Base-by-base conservation (phyloP, 2,797 vertebrate genomes). In the Anguilla obscura region DNA sequence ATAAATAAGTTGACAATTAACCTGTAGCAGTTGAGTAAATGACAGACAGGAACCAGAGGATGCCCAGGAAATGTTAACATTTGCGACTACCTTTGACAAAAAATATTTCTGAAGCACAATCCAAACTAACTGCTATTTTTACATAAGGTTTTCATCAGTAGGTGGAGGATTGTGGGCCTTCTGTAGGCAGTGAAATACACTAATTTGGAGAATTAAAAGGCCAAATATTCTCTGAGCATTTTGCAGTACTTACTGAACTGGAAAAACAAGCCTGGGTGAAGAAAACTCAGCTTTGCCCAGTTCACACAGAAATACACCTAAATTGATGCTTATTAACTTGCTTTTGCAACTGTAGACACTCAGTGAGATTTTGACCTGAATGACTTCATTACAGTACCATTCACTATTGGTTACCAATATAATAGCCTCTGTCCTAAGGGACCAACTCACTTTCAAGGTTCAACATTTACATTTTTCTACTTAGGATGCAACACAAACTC, bases 391-490 rank as follows among this genome's bases (percentile, higher is more conserved):
- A 94, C 95, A 93, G 93, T 94, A 95, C 95, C 95, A 92, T 95
- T 95, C 94, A 96, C 96, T 96, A 96, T 96, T 96, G 96, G 96
- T 96, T 96, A 96, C 95, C 96, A 96, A 96, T 96, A 96, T 96
- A 95, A 96, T 96, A 96, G 95, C 90, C 95, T 96, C 95, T 96
- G 96, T 96, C 95, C 95, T 93, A 95, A 93, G 94, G 95, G 96
- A 96, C 95, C 89, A 94, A 91, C 89, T 90, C 89, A 91, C 93
- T 92, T 94, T 93, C 91, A 93, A 94, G 93, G 94, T 94, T 95
- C 92, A 93, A 94, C 93, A 93, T 90, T 94, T 94, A 93, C 91
- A 90, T 88, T 84, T 86, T 85, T 87, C 33, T 87, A 90, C 88
- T 89, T 90, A 91, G 90, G 88, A 95, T 95, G 94, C 93, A 95